Base-by-base conservation (phyloP, 1,140 invertebrate species). In the Bursaphelenchus mucronatus region DNA sequence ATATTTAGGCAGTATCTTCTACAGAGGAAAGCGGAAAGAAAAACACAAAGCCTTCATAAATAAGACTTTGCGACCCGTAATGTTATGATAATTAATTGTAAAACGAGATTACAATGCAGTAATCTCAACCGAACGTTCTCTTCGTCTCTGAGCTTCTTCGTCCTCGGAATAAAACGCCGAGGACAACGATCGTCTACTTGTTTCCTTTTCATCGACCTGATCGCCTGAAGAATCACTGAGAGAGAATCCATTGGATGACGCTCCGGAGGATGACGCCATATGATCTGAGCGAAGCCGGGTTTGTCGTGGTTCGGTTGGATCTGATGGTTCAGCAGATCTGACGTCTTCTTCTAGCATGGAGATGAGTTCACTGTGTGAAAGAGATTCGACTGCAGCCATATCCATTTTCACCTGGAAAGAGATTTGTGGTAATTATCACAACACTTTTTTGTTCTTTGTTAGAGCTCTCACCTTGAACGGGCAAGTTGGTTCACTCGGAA, bases 301-400 rank as follows among this genome's bases (percentile, higher is more conserved):
- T 40, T 44, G 57, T 59, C 11, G 15, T 43, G 41, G 41, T 59
- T 59, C 54, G 57, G 13, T 50, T 59, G 40, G 11, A n/a, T 39
- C 13, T 59, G 40, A n/a, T 44, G 45, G 15, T 50, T 70, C 68
- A 11, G 75, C 75, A 19, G 69, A 77, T 21, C 75, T 46, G 10
- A 78, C 69, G 51, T 78, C 76, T 13, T 45, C 43, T 19, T 58
- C 62, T 21, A 78, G 63, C 2, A 71, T 49, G 19, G 64, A 21
- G 15, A 66, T 64, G 6, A 78, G 66, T 59, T 79, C 64, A 13
- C 57, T 39, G 55, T 78, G 76, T 13, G 40, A 61, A 0, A 78
- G 59, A n/a, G 56, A 55, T 56, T 78, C 76, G 1, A 78, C 76
- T n/a, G 74, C 77, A 13, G 77, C 75, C 76, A 78, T 78, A 52